Evolutionary conservation across 2,113 vertebrate genomes (phyloP).

Genomic region (Greenwoodochromis staneri): DNA sequence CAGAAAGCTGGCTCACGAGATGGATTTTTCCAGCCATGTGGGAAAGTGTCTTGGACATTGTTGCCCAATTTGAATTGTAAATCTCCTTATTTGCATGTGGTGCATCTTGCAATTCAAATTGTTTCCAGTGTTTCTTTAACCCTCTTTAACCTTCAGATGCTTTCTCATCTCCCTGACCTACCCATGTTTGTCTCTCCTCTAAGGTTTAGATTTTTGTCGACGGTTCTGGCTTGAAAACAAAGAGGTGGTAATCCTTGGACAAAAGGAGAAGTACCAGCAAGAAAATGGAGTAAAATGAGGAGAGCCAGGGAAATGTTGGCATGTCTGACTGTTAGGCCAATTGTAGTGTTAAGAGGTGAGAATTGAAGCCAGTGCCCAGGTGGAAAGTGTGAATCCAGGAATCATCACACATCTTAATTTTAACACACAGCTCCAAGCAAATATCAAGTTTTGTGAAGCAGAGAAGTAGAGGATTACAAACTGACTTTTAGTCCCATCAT

Average conservation of each 20-base stretch:
- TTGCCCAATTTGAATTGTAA: conserved; percentile 45
- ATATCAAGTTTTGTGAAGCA: background rate
- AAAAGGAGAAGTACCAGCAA: background rate
- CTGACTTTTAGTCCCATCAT: conserved; percentile 1
- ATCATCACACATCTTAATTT: background rate
- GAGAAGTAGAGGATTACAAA: background rate
- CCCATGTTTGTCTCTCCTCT: background rate
- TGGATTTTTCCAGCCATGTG: background rate
- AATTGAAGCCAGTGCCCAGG: conserved; percentile 7
- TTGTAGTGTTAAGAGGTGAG: background rate
- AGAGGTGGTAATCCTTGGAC: background rate
- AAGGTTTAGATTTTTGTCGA: background rate
- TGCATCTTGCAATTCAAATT: conserved; percentile 16
- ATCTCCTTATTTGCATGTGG: conserved; percentile 34
- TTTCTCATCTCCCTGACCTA: background rate
- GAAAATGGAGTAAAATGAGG: background rate
- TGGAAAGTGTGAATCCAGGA: conserved; percentile 1
- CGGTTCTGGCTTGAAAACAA: background rate
- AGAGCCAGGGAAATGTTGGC: background rate
- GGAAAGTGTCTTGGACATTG: background rate
- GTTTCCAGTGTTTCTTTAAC: background rate
- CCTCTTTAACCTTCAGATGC: background rate
- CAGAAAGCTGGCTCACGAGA: background rate
- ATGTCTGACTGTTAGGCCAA: background rate
- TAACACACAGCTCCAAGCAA: background rate